A percentile compares a stretch with the other conserved stretches of the same genome.
Evolutionary conservation across 2,113 vertebrate genomes (phyloP).

Genomic region (Calidris pugnax): DNA sequence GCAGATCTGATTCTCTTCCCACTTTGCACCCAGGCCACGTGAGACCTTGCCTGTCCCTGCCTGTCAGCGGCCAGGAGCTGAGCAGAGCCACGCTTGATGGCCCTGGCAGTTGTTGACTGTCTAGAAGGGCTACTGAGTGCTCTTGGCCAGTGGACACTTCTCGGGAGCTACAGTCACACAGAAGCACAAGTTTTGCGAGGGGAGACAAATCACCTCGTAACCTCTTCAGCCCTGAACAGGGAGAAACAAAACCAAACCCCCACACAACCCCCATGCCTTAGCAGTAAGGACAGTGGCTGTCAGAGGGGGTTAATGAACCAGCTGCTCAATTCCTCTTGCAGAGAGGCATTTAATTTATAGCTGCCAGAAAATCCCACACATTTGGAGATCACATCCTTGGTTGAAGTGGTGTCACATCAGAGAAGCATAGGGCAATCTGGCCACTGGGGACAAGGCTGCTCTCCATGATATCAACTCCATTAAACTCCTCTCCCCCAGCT

Average conservation of each 20-base stretch:
- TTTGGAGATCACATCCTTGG: not conserved
- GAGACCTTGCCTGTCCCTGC: not conserved
- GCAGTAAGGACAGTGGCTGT: not conserved
- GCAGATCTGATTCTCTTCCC: not conserved
- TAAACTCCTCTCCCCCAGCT: not conserved
- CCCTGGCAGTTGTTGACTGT: not conserved
- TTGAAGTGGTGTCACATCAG: not conserved
- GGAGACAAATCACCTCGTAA: not conserved
- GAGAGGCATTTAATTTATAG: not conserved
- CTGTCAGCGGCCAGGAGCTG: not conserved
- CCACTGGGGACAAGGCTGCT: not conserved
- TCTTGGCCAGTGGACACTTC: not conserved
- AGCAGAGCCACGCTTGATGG: not conserved
- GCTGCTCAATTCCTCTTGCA: not conserved
- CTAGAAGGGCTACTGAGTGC: not conserved
- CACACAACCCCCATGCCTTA: not conserved
- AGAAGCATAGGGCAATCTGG: not conserved
- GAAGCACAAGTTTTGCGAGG: rapidly evolving
- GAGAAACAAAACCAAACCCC: not conserved
- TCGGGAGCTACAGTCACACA: not conserved
- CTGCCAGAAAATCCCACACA: not conserved
- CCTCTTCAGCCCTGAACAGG: not conserved
- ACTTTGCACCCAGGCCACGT: not conserved
- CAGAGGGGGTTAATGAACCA: not conserved
- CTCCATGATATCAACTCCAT: not conserved